A percentile compares a stretch with the other conserved stretches of the same genome.
Conservation (phyloP, 2,797 vertebrate genomes). For the Masticophis lateralis region DNA sequence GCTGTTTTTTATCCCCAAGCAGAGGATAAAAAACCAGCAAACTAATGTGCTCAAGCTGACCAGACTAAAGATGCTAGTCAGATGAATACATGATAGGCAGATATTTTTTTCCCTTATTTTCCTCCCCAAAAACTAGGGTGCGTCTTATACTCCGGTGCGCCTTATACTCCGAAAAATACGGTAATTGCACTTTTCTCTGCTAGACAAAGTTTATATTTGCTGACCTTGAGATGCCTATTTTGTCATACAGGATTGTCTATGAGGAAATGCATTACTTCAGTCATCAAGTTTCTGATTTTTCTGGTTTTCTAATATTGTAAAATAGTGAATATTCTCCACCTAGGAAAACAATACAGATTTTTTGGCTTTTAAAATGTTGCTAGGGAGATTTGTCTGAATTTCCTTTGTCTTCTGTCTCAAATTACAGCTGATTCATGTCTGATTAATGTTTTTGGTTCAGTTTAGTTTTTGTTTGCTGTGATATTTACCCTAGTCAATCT, state of each 20-base stretch:
- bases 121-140: too few relatives aligned
- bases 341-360: constrained; percentile 19
- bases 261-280: neutral
- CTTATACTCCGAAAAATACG: too few relatives aligned
- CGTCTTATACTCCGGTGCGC: too few relatives aligned
- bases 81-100: too few relatives aligned
- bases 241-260: neutral
- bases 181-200: constrained; percentile 39
- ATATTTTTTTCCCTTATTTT: too few relatives aligned
- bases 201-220: constrained; percentile 45
- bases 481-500: constrained; percentile 16
- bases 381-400: constrained; percentile 18
- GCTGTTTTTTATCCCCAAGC: too few relatives aligned
- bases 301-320: neutral
- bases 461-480: constrained; percentile 1
- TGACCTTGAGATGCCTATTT: constrained; percentile 32
- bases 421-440: constrained; percentile 1
- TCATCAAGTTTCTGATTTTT: neutral
- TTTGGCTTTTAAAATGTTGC: neutral
- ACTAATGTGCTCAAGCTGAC: too few relatives aligned
- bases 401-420: constrained; percentile 2
- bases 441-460: neutral
- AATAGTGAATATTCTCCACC: neutral
- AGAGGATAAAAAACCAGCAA: too few relatives aligned
- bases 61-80: too few relatives aligned